Evolutionary conservation across 2,113 vertebrate genomes (phyloP).

Genomic region (Nothoprocta pentlandii): DNA sequence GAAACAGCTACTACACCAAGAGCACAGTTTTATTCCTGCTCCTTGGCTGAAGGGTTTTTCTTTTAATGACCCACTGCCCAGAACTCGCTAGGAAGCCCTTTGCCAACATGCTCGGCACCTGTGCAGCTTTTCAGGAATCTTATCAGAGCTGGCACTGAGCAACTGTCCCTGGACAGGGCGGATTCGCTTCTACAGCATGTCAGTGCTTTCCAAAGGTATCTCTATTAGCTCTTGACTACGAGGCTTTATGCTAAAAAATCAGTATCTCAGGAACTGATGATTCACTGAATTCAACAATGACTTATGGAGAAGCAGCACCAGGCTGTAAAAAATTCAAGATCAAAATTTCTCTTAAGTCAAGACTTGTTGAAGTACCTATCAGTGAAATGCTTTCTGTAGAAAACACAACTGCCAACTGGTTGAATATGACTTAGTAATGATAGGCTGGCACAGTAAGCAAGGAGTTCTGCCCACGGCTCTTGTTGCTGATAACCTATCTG

Average conservation of each 20-base stretch:
- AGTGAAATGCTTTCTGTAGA: neutral
- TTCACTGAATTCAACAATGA: neutral
- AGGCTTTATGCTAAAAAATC: neutral
- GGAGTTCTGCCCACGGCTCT: neutral
- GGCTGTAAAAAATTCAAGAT: neutral
- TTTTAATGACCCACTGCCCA: neutral
- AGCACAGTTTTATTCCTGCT: conserved; percentile 13
- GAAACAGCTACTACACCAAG: neutral
- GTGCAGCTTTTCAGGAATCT: neutral
- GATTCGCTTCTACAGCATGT: neutral
- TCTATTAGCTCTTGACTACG: neutral
- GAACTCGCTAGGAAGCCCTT: neutral
- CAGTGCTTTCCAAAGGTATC: neutral
- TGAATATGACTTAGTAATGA: neutral
- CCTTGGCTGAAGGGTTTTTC: neutral
- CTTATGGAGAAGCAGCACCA: neutral
- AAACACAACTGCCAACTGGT: neutral
- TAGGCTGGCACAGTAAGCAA: neutral
- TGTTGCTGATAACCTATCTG: neutral
- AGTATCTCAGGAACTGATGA: neutral
- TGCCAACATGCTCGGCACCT: neutral
- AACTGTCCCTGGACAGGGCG: neutral
- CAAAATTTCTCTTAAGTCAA: neutral
- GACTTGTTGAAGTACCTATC: neutral
- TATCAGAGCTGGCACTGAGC: neutral